These are phyloP conservation scores for Galaxias olidus DNA, from an alignment of 2,797 vertebrate species.

Conservation along the genomic window DNA sequence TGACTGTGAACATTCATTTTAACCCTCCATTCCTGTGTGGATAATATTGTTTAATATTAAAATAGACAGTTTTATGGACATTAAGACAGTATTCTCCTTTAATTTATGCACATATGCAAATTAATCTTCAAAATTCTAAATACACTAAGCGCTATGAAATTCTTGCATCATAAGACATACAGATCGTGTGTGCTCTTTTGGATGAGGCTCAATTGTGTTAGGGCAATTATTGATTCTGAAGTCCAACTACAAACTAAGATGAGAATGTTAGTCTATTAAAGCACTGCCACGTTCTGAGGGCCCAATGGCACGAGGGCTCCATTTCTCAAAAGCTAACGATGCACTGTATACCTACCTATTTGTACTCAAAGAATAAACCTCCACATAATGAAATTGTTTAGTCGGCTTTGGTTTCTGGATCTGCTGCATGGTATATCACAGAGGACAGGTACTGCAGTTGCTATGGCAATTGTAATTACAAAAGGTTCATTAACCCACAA, in stretches of 20 bases:
- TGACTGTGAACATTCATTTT: too few species aligned
- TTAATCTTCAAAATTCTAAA: background rate
- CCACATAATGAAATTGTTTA: conserved; percentile 85
- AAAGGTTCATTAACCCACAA: conserved; percentile 90
- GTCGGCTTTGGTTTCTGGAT: conserved; percentile 72
- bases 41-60: background rate
- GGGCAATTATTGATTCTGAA: conserved; percentile 60
- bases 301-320: conserved; percentile 70
- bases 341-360: conserved; percentile 81
- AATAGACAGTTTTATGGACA: background rate
- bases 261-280: conserved; percentile 72
- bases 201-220: conserved; percentile 58
- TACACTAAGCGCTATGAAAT: conserved; percentile 21
- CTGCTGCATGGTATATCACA: conserved; percentile 83
- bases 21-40: too few species aligned
- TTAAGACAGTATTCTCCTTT: background rate
- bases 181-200: conserved; percentile 52
- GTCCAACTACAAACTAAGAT: conserved; percentile 61
- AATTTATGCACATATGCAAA: background rate
- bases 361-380: conserved; percentile 73
- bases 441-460: conserved; percentile 78
- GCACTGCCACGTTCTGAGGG: conserved; percentile 57
- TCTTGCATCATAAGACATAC: conserved; percentile 40
- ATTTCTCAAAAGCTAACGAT: conserved; percentile 81
- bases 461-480: conserved; percentile 91